Percentiles rank a stretch among this genome's conserved stretches.
Conservation (phyloP, 2,888 invertebrate species). For the Apoda limacodes region DNA sequence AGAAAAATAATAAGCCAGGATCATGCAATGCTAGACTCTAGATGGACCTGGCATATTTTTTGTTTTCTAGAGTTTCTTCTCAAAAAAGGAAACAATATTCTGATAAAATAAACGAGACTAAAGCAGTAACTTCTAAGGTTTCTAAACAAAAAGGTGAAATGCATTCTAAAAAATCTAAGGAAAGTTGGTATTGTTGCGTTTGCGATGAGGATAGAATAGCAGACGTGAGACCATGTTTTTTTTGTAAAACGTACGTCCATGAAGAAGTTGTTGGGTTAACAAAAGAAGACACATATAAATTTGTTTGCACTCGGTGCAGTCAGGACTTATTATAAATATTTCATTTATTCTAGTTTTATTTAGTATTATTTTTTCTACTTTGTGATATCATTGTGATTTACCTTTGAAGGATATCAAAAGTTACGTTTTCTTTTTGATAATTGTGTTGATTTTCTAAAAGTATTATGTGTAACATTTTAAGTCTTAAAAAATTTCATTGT, state of each 20-base stretch:
- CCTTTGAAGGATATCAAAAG: slow-evolving; percentile 5
- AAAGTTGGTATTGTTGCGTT: slow-evolving; percentile 19
- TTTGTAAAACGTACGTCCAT: slow-evolving; percentile 16
- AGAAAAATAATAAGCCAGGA: no score
- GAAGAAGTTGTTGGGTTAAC: slow-evolving; percentile 23
- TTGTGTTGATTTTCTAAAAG: slow-evolving; percentile 6
- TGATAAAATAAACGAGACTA: slow-evolving; percentile 8
- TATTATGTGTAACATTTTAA: no score
- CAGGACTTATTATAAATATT: slow-evolving; percentile 2
- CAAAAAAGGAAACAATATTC: slow-evolving; percentile 13
- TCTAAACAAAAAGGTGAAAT: slow-evolving; percentile 5
- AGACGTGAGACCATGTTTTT: slow-evolving; percentile 20
- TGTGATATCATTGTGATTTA: slow-evolving; percentile 5
- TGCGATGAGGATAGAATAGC: slow-evolving; percentile 18
- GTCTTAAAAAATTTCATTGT: slow-evolving; percentile 3
- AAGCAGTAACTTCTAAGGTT: slow-evolving; percentile 7
- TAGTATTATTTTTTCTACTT: slow-evolving; percentile 8
- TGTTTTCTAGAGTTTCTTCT: no score
- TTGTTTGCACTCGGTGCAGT: no score
- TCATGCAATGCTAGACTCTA: no score
- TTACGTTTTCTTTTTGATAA: slow-evolving; percentile 8
- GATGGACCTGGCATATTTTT: no score
- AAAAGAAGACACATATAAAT: slow-evolving; percentile 15
- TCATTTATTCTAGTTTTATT: slow-evolving; percentile 2
- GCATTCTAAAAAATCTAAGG: slow-evolving; percentile 6